These are phyloP conservation scores for Eristalis pertinax DNA, from an alignment of 2,888 invertebrate genomes.

Conservation along the genomic window DNA sequence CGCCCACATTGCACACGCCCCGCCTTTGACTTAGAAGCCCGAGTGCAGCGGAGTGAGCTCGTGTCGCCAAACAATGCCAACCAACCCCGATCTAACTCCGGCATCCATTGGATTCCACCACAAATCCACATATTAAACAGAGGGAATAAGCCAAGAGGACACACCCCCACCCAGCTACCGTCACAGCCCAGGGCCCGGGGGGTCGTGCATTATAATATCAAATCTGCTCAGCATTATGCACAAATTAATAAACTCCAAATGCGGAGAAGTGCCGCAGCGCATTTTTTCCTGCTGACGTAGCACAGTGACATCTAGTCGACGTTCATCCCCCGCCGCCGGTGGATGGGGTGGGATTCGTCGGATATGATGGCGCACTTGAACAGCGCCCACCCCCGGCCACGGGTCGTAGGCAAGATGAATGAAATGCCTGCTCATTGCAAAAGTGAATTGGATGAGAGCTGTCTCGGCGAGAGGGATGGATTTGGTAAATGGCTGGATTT, in stretches of 20 bases:
- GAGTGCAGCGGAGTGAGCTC: constrained; percentile 45
- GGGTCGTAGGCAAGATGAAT: constrained; percentile 62
- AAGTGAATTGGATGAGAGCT: constrained; percentile 61
- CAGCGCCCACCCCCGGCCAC: constrained; percentile 23
- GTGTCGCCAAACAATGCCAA: constrained; percentile 60
- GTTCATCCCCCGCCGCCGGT: constrained; percentile 53
- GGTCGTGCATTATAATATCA: constrained; percentile 73
- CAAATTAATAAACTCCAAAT: constrained; percentile 75
- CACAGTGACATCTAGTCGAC: constrained; percentile 73
- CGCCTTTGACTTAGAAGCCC: constrained; percentile 43
- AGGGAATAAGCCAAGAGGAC: constrained; percentile 10
- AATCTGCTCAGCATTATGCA: constrained; percentile 74
- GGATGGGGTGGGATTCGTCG: constrained; percentile 37
- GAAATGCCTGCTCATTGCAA: constrained; percentile 67
- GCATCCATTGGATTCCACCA: constrained; percentile 35
- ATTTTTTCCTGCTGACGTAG: constrained; percentile 74
- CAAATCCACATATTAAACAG: constrained; percentile 71
- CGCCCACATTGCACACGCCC: constrained; percentile 5
- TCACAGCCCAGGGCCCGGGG: constrained; percentile 25
- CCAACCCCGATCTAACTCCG: constrained; percentile 33
- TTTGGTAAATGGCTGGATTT: constrained; percentile 71
- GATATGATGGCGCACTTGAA: constrained; percentile 72
- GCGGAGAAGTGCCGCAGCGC: constrained; percentile 72
- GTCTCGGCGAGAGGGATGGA: constrained; percentile 41
- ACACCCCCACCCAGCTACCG: background rate